Percentiles rank a stretch among this genome's conserved stretches.
Evolutionary conservation across 2,888 invertebrate genomes (phyloP).

Genomic region (Idaea biselata): DNA sequence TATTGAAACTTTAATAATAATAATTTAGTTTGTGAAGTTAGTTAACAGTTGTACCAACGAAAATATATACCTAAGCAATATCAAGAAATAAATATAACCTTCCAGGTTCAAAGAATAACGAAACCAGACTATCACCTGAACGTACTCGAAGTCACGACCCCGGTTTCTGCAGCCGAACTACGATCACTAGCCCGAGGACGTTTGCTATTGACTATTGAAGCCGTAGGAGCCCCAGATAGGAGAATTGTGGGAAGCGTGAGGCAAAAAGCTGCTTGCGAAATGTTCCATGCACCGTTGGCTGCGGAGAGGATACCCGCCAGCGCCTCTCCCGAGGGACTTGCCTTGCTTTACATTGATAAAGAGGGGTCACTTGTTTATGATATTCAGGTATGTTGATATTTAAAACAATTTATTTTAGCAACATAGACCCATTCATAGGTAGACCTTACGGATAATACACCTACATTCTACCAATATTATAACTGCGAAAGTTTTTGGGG

Average conservation of each 20-base stretch:
- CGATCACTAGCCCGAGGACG: slow-evolving; percentile 89
- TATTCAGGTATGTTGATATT: slow-evolving; percentile 73
- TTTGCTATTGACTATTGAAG: slow-evolving; percentile 85
- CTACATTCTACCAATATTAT: no score
- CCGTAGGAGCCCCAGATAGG: slow-evolving; percentile 83
- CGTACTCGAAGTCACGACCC: slow-evolving; percentile 88
- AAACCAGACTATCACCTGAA: slow-evolving; percentile 90
- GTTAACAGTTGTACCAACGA: no score
- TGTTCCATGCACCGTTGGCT: slow-evolving; percentile 87
- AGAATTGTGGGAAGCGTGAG: slow-evolving; percentile 86
- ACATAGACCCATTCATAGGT: no score
- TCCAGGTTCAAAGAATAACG: slow-evolving; percentile 82
- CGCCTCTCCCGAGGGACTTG: slow-evolving; percentile 83
- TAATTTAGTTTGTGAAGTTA: no score
- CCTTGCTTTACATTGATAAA: slow-evolving; percentile 89
- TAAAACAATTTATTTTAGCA: background rate
- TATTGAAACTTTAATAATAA: no score
- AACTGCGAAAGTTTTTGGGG: no score
- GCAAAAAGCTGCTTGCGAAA: slow-evolving; percentile 88
- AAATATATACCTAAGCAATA: no score
- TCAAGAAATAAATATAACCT: slow-evolving; percentile 20
- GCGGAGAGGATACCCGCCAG: slow-evolving; percentile 71
- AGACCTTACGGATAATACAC: no score
- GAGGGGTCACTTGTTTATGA: slow-evolving; percentile 90
- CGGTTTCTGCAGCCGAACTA: slow-evolving; percentile 87